Base-by-base conservation (phyloP, 2,797 vertebrate genomes). In the Onychomys leucogaster region DNA sequence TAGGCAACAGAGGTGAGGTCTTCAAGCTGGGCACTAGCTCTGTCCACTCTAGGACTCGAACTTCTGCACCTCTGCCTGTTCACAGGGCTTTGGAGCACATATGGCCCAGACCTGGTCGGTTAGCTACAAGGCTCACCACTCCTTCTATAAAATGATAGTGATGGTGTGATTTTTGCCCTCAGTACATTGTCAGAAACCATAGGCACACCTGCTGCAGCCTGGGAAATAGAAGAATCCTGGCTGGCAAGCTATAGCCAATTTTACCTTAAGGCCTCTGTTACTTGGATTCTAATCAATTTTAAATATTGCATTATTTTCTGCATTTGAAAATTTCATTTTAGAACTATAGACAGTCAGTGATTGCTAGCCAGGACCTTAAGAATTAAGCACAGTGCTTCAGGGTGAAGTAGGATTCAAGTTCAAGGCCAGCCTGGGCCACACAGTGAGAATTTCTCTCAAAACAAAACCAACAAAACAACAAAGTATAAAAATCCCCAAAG, bases 271-370 rank as follows among this genome's bases (percentile, higher is more conserved):
- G 67, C 19, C 1, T 71, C 75, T 34, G 63, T 41, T 61, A 77
- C n/a, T 89, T 89, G 80, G 83, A 94, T 84, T 84, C 63, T 82
- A 81, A 11, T 59, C 9, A 29, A n/a, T 81, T 89, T 49, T 19
- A 92, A 96, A 46, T 63, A 61, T 11, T 55, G 59, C 61, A 76
- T 93, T 90, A 67, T 46, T 89, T 94, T 37, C 21, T 95, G 71
- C 52, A 59, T 94, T 87, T 96, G 69, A 49, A 87, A 91, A 83
- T 57, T 69, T 78, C 29, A 85, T 85, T 76, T 83, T 52, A 77
- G 90, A 95, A 23, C 16, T 75, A 46, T 46, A 67, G 27, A n/a
- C 27, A 32, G 7, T 27, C 49, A 83, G 67, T 34, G 85, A 1
- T 65, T 43, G 77, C 34, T 34, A 43, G 29, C 34, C 37, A 78